These are phyloP conservation scores for Meandrina meandrites DNA, from an alignment of 92 coral and sea anemone genomes.

Conservation along the genomic window DNA sequence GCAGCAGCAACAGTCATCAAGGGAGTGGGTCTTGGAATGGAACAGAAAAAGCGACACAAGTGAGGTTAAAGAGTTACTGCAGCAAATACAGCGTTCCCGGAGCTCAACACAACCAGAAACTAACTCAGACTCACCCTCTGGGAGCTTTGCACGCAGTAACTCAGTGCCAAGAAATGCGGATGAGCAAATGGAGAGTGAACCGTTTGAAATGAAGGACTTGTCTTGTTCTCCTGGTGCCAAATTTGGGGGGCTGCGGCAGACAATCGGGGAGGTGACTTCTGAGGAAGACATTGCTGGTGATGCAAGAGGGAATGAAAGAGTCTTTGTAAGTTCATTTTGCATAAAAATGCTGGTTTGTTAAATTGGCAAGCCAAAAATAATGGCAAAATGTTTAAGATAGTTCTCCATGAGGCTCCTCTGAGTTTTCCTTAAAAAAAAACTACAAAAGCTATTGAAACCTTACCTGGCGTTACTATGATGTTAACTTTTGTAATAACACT, in stretches of 20 bases:
- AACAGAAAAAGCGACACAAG: constrained; percentile 70
- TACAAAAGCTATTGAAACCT: background rate
- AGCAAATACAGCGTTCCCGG: constrained; percentile 55
- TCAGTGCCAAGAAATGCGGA: constrained; percentile 70
- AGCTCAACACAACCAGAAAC: constrained; percentile 74
- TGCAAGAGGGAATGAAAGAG: constrained; percentile 34
- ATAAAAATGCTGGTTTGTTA: background rate
- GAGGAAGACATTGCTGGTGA: constrained; percentile 54
- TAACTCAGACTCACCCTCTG: constrained; percentile 66
- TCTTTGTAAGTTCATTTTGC: constrained; percentile 62
- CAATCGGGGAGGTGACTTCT: constrained; percentile 77
- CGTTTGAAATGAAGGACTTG: constrained; percentile 48
- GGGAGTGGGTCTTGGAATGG: constrained; percentile 96
- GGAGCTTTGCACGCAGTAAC: constrained; percentile 64
- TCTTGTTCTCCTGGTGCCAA: constrained; percentile 47
- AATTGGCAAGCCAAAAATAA: background rate
- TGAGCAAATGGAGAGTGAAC: constrained; percentile 85
- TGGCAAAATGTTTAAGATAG: too few species aligned
- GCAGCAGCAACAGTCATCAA: constrained; percentile 79
- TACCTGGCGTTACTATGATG: background rate
- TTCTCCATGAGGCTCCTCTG: background rate
- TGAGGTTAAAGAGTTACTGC: constrained; percentile 52
- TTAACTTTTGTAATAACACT: background rate
- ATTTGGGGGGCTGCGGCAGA: constrained; percentile 59
- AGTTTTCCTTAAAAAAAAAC: background rate